phyloP scores from a whole-genome alignment of 1,140 invertebrate species.

The Drosophila nasuta region DNA sequence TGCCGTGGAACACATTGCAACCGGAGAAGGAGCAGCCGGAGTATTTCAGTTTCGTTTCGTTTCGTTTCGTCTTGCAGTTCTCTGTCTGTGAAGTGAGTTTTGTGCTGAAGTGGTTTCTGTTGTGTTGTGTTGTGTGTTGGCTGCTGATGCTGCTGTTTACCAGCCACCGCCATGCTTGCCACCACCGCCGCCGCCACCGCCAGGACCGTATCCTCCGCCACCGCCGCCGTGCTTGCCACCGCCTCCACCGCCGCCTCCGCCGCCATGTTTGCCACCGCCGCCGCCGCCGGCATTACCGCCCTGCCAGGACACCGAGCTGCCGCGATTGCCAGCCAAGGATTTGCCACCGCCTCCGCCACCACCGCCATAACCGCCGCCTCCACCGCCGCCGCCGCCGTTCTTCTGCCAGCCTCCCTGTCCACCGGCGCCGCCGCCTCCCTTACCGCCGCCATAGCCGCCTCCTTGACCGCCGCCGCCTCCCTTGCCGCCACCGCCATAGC shows the following conservation, averaged over 20 bases:
- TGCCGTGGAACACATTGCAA: constrained; percentile 58
- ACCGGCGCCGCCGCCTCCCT: constrained; percentile 30
- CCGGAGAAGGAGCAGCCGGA: constrained; percentile 37
- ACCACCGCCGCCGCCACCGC: constrained; percentile 40
- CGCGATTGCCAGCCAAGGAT: constrained; percentile 61
- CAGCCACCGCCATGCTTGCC: constrained; percentile 66
- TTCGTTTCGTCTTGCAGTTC: constrained; percentile 34
- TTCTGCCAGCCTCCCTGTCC: constrained; percentile 34
- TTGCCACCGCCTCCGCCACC: constrained; percentile 46
- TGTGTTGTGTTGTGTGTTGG: not conserved
- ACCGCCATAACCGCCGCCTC: constrained; percentile 35
- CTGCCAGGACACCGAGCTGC: constrained; percentile 56
- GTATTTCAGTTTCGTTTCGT: constrained; percentile 38
- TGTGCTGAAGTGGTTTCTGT: not conserved
- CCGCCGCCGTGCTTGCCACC: constrained; percentile 56
- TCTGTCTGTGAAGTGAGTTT: not conserved
- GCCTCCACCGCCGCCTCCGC: constrained; percentile 41
- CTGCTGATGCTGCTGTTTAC: constrained; percentile 28
- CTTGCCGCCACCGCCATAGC: constrained; percentile 29
- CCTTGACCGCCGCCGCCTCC: constrained; percentile 43
- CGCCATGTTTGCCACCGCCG: constrained; percentile 52
- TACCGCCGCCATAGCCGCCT: constrained; percentile 22
- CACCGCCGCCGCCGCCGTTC: constrained; percentile 30
- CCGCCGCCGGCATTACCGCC: constrained; percentile 17
- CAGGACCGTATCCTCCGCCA: constrained; percentile 36